A percentile compares a stretch with the other conserved stretches of the same genome.
Evolutionary conservation across 2,113 vertebrate species (phyloP).

Genomic region (Gallinago paraguaiae): DNA sequence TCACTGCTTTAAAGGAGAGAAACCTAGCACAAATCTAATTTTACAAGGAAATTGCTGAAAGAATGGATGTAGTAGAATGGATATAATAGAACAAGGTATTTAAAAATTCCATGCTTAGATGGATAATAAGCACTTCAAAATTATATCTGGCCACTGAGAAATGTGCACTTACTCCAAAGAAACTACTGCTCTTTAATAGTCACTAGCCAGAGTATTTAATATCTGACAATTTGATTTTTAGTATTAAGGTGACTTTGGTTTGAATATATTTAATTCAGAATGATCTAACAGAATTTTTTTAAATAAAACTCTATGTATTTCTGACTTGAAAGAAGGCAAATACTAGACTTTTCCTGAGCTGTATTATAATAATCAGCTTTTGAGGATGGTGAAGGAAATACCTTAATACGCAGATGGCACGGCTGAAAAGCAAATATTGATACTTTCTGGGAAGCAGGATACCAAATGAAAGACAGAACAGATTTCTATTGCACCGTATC

Average conservation of each 20-base stretch:
- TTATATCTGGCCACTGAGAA: slow-evolving; percentile 69
- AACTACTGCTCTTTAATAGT: slow-evolving; percentile 63
- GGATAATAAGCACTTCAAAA: slow-evolving; percentile 70
- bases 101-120: slow-evolving; percentile 78
- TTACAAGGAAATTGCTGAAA: slow-evolving; percentile 76
- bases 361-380: slow-evolving; percentile 67
- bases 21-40: slow-evolving; percentile 75
- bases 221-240: slow-evolving; percentile 69
- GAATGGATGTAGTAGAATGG: slow-evolving; percentile 71
- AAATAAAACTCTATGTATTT: slow-evolving; percentile 16
- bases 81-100: slow-evolving; percentile 75
- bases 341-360: slow-evolving; percentile 35
- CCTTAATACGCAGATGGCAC: slow-evolving; percentile 18
- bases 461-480: slow-evolving; percentile 20
- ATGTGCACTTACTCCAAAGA: slow-evolving; percentile 50
- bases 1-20: slow-evolving; percentile 69
- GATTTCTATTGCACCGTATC: neutral
- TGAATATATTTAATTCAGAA: slow-evolving; percentile 46
- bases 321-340: slow-evolving; percentile 30
- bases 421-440: slow-evolving; percentile 49
- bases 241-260: slow-evolving; percentile 78
- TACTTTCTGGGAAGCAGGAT: slow-evolving; percentile 3
- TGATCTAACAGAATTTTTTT: slow-evolving; percentile 3
- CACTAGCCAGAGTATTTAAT: slow-evolving; percentile 63
- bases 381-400: slow-evolving; percentile 25